These are phyloP conservation scores for Morpho helenor DNA, from an alignment of 2,888 invertebrate species.

Conservation along the genomic window DNA sequence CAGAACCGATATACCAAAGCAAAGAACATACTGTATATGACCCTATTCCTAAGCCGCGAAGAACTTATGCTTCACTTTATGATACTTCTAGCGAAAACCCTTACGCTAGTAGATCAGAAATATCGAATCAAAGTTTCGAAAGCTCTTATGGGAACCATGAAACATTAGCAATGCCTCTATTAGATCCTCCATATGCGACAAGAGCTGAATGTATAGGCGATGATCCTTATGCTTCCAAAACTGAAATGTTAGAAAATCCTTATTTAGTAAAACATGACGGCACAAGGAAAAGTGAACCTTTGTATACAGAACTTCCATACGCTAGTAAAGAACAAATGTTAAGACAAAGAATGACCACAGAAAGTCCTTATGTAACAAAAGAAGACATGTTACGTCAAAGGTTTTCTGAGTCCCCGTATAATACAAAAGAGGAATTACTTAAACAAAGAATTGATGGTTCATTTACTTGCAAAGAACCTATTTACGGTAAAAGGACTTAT, in stretches of 20 bases:
- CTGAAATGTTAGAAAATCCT: conserved; percentile 37
- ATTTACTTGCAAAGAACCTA: conserved; percentile 50
- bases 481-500: conserved; percentile 67
- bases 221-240: conserved; percentile 38
- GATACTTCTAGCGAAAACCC: conserved; percentile 70
- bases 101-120: conserved; percentile 62
- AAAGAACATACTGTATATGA: conserved; percentile 73
- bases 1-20: conserved; percentile 74
- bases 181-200: conserved; percentile 57
- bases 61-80: conserved; percentile 69
- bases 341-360: conserved; percentile 56
- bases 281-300: conserved; percentile 51
- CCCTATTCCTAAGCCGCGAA: conserved; percentile 72
- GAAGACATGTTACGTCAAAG: conserved; percentile 74
- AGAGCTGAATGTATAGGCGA: conserved; percentile 44
- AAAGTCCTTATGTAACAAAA: conserved; percentile 70
- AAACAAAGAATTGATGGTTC: conserved; percentile 65
- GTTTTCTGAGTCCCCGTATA: conserved; percentile 73
- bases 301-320: conserved; percentile 66
- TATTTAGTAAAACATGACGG: conserved; percentile 40
- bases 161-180: conserved; percentile 59
- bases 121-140: conserved; percentile 65
- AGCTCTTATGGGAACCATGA: conserved; percentile 65
- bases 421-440: conserved; percentile 69
- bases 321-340: conserved; percentile 70